Base-by-base conservation (phyloP, 2,113 vertebrate genomes). In the Apaloderma vittatum region DNA sequence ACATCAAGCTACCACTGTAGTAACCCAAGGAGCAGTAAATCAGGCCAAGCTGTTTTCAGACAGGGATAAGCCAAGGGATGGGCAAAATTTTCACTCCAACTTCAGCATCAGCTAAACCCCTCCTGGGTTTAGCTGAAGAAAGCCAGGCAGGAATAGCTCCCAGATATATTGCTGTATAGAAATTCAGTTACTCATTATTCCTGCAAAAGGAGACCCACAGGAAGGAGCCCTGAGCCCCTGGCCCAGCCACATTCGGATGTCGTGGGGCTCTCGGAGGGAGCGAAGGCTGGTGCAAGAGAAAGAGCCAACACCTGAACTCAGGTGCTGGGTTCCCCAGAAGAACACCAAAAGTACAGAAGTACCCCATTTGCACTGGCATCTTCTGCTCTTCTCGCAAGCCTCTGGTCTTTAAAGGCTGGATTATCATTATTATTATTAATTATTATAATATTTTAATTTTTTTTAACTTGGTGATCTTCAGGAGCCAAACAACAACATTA, bases 81-180 rank as follows among this genome's bases (percentile, higher is more conserved):
- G 49, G 32, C 45, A 77, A 19, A 46, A 17, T 21, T 83, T 67
- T 29, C 59, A 54, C 40, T 78, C 27, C 52, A 78, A 11, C 32
- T n/a, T n/a, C 37, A 71, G 7, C 30, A 12, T 27, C 16, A 30
- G 14, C 6, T 40, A 26, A 30, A 48, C 10, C 59, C 19, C 51
- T 81, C 51, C 0, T 15, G 27, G 52, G n/a, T 61, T 54, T 62
- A 70, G 46, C 63, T 73, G 67, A 54, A 68, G 71, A 43, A 43
- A 79, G 23, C 70, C 59, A 80, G 75, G 55, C 59, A 87, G 59
- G 32, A 89, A 24, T 5, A 70, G 32, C 71, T 65, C 18, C 74
- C 51, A n/a, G 6, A 8, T 3, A 34, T 18, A 43, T 6, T 15
- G n/a, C 8, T 11, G 13, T 8, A 45, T 0, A 54, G 54, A 54